phyloP scores from a whole-genome alignment of 2,797 vertebrate species.

The Sarcoramphus papa region DNA sequence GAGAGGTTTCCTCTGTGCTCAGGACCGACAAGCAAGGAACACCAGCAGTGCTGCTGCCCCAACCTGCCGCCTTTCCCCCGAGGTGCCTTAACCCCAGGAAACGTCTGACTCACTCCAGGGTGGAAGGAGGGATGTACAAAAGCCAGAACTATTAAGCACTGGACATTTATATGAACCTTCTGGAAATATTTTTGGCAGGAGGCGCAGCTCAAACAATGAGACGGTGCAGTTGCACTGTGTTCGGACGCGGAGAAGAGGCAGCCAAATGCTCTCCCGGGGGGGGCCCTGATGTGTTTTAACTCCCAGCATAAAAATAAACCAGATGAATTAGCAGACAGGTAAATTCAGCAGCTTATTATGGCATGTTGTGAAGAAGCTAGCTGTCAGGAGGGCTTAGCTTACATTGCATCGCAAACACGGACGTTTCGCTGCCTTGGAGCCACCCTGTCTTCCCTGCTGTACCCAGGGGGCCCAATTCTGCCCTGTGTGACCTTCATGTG shows the following conservation, averaged over 20 bases:
- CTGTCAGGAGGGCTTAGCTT: background rate
- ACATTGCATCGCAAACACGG: background rate
- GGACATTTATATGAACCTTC: constrained; percentile 38
- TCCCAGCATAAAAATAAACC: constrained; percentile 51
- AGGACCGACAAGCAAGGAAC: fast-evolving
- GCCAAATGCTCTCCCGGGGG: constrained; percentile 25
- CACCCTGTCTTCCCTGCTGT: background rate
- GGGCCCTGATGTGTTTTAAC: constrained; percentile 11
- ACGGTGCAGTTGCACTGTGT: background rate
- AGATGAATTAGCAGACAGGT: constrained; percentile 53
- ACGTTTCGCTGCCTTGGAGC: background rate
- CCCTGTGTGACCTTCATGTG: background rate
- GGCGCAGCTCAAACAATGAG: background rate
- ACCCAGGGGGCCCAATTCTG: background rate
- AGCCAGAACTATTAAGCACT: constrained; percentile 1
- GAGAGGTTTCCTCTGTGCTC: background rate
- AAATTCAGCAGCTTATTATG: constrained; percentile 20
- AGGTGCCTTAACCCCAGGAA: background rate
- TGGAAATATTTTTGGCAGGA: constrained; percentile 58
- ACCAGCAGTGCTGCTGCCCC: background rate
- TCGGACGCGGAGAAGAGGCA: background rate
- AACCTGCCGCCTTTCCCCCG: background rate
- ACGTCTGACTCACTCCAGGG: background rate
- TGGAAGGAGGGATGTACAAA: background rate
- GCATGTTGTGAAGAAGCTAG: background rate